Conservation (phyloP, 2,113 vertebrate species). For the Cyanistes caeruleus region DNA sequence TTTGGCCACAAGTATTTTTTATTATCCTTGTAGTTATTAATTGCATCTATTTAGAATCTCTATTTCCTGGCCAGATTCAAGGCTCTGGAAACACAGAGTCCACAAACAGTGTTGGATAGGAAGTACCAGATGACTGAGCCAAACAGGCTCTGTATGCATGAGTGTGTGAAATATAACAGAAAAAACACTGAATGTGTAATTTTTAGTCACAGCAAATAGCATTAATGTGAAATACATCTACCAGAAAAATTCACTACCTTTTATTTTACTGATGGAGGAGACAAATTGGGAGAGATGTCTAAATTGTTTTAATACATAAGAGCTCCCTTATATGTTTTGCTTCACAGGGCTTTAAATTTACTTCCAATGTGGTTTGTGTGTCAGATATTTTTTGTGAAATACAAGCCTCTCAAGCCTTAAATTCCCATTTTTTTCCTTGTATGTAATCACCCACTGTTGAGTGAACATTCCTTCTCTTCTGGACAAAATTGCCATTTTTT, state of each 20-base stretch:
- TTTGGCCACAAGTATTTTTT: not conserved
- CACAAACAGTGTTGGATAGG: not conserved
- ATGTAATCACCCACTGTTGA: not conserved
- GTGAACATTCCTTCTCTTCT: not conserved
- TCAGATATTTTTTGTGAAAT: not conserved
- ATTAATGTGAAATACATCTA: not conserved
- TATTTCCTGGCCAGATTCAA: not conserved
- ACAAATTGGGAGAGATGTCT: not conserved
- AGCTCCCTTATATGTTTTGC: not conserved
- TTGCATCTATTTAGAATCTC: not conserved
- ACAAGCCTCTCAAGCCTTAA: not conserved
- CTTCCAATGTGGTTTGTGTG: not conserved
- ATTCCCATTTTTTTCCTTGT: not conserved
- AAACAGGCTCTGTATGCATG: not conserved
- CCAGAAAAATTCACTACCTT: not conserved
- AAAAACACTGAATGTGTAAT: not conserved
- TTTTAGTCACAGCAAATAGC: not conserved
- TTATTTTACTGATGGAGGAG: not conserved
- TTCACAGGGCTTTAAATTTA: not conserved
- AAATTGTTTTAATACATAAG: not conserved
- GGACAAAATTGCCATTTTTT: not conserved
- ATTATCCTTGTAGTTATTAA: not conserved
- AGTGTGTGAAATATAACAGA: not conserved
- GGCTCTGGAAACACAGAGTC: not conserved
- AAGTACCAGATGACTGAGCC: not conserved